Evolutionary conservation across 64 coral and sea anemone genomes (phyloP), one percentile per base, ranked within the genome.

Genomic region (Catalaphyllia jardinei): DNA sequence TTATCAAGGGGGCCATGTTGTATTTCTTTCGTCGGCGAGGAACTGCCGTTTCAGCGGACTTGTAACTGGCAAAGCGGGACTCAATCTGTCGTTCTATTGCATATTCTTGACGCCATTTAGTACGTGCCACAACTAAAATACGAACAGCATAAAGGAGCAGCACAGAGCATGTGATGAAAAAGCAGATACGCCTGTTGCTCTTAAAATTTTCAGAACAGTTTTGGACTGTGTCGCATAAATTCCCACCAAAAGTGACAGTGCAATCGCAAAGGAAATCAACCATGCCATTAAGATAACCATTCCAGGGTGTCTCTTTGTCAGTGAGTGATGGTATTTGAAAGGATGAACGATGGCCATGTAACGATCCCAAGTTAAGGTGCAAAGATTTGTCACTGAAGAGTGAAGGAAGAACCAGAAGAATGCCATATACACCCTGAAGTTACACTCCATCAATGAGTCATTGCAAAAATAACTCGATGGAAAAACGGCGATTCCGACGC

Each of bases 341-440:
- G 74, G 74, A 39, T 49, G 74, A 42, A 76, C 74, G 74, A 76
- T 76, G 33, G 74, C 3, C 4, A 42, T 20, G 35, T 76, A 76
- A 30, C 74, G 74, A 76, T 76, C 20, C 74, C 74, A 76, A 49
- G 74, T 76, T 10, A 76, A 76, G 18, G 24, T 24, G 17, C 74
- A 76, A 42, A 76, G 74, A 76, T 76, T 76, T 76, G 74, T 50
- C 16, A 76, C 74, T 7, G 74, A 76, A 8, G 74, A 42, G 74
- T 51, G 74, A 20, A 76, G 18, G 38, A 76, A 22, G 49, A 76
- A 76, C 74, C 74, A 76, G 38, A 22, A 76, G 8, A n/a, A 38
- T 35, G 74, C 38, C 20, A 42, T 76, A 5, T 49, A 24, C 15
- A 76, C 17, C 20, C 13, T 49, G 3, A 49, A 35, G 74, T 76